Evolutionary conservation across 2,888 invertebrate species (phyloP).

Genomic region (Pseudolycoriella hygida): DNA sequence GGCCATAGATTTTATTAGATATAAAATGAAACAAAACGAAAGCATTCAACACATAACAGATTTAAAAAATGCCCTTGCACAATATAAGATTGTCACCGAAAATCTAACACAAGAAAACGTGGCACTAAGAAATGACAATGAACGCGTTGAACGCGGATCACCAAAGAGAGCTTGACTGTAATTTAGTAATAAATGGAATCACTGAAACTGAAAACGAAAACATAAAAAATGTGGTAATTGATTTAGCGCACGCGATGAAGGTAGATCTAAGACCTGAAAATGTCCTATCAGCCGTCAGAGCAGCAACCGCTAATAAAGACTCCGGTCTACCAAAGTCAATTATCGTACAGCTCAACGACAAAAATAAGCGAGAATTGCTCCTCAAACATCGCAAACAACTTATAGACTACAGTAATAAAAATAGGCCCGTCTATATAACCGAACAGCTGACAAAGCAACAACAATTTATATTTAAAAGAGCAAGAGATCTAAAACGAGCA

Average conservation of each 20-base stretch:
- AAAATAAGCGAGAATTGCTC: background rate
- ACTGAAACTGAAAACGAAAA: too few relatives aligned
- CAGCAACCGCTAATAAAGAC: background rate
- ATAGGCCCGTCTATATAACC: background rate
- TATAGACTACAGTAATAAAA: background rate
- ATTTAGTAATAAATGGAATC: too few relatives aligned
- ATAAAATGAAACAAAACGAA: background rate
- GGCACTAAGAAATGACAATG: background rate
- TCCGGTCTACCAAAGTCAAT: background rate
- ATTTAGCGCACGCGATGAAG: background rate
- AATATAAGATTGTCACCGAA: background rate
- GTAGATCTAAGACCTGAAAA: background rate
- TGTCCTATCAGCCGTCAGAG: background rate
- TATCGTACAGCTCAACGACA: background rate
- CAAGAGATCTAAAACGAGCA: background rate
- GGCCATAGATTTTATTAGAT: too few relatives aligned
- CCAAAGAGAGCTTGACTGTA: too few relatives aligned
- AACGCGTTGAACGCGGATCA: background rate
- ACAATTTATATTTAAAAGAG: background rate
- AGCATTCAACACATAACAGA: background rate
- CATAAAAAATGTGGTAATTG: background rate
- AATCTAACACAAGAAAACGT: background rate
- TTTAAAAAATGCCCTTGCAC: background rate
- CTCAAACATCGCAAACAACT: background rate
- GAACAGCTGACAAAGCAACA: background rate